phyloP scores from a whole-genome alignment of 2,113 vertebrate species.

The Chlamydotis undulata region DNA sequence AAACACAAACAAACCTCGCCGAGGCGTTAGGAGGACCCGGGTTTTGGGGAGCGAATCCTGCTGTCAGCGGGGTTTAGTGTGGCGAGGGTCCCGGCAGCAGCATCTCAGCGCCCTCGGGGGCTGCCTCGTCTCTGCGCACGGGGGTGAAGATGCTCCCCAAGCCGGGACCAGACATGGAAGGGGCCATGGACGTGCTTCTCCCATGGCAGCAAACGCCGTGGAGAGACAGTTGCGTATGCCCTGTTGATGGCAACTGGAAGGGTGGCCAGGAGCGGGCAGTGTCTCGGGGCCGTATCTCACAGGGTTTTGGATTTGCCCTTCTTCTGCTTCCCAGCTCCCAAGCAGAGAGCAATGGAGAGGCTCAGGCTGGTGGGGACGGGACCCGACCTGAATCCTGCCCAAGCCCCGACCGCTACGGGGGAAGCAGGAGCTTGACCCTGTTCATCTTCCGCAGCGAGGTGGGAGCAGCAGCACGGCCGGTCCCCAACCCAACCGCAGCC shows the following conservation, averaged over 20 bases:
- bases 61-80: no score
- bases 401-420: accelerated
- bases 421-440: neutral
- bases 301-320: neutral
- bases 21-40: accelerated
- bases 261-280: neutral
- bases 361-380: neutral
- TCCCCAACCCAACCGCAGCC: neutral
- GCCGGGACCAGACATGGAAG: neutral
- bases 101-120: accelerated
- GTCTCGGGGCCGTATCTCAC: neutral
- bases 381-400: neutral
- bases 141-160: neutral
- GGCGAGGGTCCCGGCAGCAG: neutral
- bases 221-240: accelerated
- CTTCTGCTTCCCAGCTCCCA: neutral
- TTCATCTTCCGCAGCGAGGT: neutral
- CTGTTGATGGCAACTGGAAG: accelerated
- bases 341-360: accelerated
- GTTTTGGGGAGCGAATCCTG: neutral
- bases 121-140: accelerated
- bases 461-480: neutral
- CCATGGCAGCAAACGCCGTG: accelerated
- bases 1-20: neutral
- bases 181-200: neutral